Conservation (phyloP, 2,113 vertebrate species). For the Salminus brasiliensis region DNA sequence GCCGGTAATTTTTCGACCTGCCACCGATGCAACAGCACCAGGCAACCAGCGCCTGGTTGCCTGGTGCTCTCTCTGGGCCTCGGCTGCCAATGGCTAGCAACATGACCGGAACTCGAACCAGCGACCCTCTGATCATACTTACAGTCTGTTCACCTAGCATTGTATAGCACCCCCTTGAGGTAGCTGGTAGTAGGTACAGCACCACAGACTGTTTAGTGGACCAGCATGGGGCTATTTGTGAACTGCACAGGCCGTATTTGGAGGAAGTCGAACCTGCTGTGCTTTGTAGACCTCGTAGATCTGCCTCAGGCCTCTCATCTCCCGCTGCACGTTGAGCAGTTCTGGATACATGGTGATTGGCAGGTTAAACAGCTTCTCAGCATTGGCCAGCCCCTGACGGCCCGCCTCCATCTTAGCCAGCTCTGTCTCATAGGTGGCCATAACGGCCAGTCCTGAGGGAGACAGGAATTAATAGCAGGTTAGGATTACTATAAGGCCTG, state of each 20-base stretch:
- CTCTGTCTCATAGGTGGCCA: slow-evolving; percentile 80
- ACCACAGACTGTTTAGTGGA: no score
- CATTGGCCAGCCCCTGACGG: slow-evolving; percentile 79
- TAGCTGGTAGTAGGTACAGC: no score
- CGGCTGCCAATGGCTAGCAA: no score
- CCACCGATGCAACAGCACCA: no score
- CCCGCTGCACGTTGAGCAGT: slow-evolving; percentile 81
- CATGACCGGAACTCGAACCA: no score
- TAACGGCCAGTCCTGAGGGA: slow-evolving; percentile 78
- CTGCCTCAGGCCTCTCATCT: slow-evolving; percentile 80
- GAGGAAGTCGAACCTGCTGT: slow-evolving; percentile 75
- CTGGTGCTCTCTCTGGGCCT: no score
- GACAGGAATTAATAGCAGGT: neutral
- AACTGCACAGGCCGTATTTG: neutral
- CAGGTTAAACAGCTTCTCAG: slow-evolving; percentile 89
- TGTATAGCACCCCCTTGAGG: no score
- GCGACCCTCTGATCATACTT: no score
- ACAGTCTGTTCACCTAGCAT: no score
- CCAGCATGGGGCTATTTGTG: no score
- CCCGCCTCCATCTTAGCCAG: slow-evolving; percentile 75
- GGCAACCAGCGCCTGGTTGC: no score
- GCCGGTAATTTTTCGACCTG: no score
- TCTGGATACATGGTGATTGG: slow-evolving; percentile 81
- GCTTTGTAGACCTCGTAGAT: slow-evolving; percentile 84
- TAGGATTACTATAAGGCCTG: neutral